These are phyloP conservation scores for Zaprionus nigranus DNA, from an alignment of 1,140 invertebrate species.

Conservation along the genomic window DNA sequence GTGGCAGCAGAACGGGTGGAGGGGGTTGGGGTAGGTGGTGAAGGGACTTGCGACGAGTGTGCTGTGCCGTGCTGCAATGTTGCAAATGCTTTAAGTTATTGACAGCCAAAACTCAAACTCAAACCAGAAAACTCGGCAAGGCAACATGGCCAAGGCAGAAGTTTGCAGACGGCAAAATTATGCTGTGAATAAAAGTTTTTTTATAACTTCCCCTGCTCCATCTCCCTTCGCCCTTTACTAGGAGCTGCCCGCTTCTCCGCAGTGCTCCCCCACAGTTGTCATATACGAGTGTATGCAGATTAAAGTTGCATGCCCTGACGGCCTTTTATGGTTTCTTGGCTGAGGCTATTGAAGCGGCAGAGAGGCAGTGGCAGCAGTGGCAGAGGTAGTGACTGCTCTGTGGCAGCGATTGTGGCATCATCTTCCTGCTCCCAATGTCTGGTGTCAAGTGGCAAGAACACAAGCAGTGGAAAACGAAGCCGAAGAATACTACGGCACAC, in stretches of 20 bases:
- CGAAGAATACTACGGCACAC: not conserved
- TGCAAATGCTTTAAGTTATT: constrained; percentile 73
- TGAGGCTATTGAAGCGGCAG: constrained; percentile 13
- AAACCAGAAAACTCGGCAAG: constrained; percentile 34
- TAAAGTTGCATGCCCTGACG: constrained; percentile 46
- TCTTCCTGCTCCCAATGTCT: constrained; percentile 19
- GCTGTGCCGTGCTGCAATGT: constrained; percentile 20
- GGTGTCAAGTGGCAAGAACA: constrained; percentile 41
- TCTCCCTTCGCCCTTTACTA: no score
- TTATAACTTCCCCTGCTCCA: constrained; percentile 6
- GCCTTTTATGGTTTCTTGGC: constrained; percentile 48
- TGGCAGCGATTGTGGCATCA: constrained; percentile 9
- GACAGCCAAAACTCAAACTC: constrained; percentile 64
- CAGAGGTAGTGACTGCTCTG: no score
- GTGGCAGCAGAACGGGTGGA: no score
- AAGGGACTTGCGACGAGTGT: constrained; percentile 17
- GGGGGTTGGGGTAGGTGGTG: not conserved
- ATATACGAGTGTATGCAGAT: constrained; percentile 49
- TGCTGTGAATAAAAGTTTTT: constrained; percentile 63
- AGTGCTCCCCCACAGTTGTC: constrained; percentile 24
- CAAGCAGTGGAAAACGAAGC: not conserved
- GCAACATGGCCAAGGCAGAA: constrained; percentile 50
- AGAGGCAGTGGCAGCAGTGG: not conserved
- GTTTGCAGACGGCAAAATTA: constrained; percentile 67
- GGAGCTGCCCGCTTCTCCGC: no score